phyloP scores from a whole-genome alignment of 2,888 invertebrate genomes.

The Hypomecis punctinalis region DNA sequence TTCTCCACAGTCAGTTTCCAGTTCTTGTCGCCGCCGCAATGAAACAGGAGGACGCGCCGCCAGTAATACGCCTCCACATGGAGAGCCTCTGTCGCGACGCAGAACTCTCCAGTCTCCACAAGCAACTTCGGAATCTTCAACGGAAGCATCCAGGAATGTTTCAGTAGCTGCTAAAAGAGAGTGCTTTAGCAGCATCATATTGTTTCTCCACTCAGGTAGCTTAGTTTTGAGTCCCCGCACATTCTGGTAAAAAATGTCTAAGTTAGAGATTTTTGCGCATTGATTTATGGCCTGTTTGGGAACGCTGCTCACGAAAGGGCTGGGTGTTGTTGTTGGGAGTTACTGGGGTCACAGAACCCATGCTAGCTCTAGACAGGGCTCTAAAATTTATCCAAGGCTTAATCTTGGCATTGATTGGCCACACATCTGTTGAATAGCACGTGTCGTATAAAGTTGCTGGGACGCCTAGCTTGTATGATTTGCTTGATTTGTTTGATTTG shows the following conservation, averaged over 20 bases:
- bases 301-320: not conserved
- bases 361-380: not conserved
- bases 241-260: not conserved
- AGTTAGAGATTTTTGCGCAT: not conserved
- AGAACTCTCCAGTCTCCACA: conserved; percentile 5
- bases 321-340: not conserved
- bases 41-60: not conserved
- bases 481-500: no score
- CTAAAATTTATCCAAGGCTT: conserved; percentile 1
- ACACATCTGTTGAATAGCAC: conserved; percentile 1
- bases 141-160: not conserved
- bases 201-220: not conserved
- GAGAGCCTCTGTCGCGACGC: conserved; percentile 7
- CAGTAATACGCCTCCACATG: conserved; percentile 13
- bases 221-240: not conserved
- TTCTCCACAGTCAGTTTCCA: conserved; percentile 15
- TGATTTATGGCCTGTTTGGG: not conserved
- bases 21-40: not conserved
- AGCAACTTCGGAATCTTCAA: not conserved
- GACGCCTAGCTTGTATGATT: conserved; percentile 5
- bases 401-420: conserved; percentile 1
- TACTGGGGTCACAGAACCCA: not conserved
- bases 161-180: not conserved
- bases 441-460: not conserved
- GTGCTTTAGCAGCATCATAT: not conserved